These are phyloP conservation scores for Crocuta crocuta DNA, from an alignment of 2,113 vertebrate genomes.

Conservation along the genomic window DNA sequence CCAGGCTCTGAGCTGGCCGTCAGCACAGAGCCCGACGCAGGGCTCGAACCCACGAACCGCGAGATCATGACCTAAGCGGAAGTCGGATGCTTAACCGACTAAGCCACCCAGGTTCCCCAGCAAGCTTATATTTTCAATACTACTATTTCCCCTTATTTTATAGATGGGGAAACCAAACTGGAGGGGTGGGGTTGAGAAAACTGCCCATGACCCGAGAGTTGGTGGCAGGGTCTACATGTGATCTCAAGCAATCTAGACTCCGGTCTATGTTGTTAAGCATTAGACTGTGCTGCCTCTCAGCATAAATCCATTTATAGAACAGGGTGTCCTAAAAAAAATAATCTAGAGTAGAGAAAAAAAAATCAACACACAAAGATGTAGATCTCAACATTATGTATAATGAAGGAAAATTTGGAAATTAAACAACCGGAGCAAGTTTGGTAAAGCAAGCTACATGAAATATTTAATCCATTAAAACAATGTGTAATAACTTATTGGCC, in stretches of 20 bases:
- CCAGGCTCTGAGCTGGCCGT: too few species aligned
- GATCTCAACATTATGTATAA: not conserved
- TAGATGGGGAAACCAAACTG: not conserved
- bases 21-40: too few species aligned
- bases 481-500: not conserved
- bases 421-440: not conserved
- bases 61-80: too few species aligned
- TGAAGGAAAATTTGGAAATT: not conserved
- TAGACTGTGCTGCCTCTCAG: not conserved
- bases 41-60: too few species aligned
- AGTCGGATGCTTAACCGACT: too few species aligned
- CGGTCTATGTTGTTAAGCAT: not conserved
- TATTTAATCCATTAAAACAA: not conserved
- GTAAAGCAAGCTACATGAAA: not conserved
- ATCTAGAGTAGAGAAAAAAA: not conserved
- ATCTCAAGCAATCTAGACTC: not conserved
- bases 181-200: not conserved
- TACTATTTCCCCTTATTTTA: not conserved
- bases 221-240: not conserved
- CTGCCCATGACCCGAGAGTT: rapidly evolving
- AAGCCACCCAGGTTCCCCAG: too few species aligned
- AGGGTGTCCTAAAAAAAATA: not conserved
- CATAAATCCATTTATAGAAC: not conserved
- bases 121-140: not conserved
- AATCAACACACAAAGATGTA: not conserved